Evolutionary conservation across 2,797 vertebrate genomes (phyloP), one percentile per base, ranked within the genome.

Genomic region (Falco rusticolus): DNA sequence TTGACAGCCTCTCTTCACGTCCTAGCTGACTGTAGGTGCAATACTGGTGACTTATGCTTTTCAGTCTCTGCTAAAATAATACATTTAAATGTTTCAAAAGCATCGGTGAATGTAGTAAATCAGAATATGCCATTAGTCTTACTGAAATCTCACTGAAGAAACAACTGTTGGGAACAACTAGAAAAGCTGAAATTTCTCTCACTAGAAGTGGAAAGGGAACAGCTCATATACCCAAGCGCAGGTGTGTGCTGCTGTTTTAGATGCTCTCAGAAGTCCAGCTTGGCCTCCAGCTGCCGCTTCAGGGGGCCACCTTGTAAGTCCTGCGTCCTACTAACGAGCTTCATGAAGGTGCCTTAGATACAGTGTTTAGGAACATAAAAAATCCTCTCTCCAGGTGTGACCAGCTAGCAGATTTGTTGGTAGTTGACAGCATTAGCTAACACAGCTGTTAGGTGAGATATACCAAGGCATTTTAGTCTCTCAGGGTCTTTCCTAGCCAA

Each of bases 381-480:
- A 65, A 22, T 25, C 31, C 84, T 48, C 33, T 90, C 34, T 85
- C 45, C 64, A 79, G 76, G 77, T 56, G 63, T 71, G 57, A 83
- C n/a, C 71, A 91, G 75, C 59, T 89, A 59, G 61, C 50, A 87
- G 39, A 75, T 84, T 79, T 89, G 72, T 81, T 65, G 79, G 45
- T 39, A 72, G 33, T 61, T 89, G 87, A 60, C 43, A 72, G 69
- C 20, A 72, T 89, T 80, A 85, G 53, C 71, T 80, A 80, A 59
- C 78, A 43, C 26, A 92, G 68, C 64, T 91, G 76, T 87, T 93
- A 78, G 81, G 43, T 85, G 82, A 84, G 87, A 78, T 94, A 86
- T 84, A 80, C 51, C 48, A 70, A 66, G n/a, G 60, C 45, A 29
- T 71, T 93, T 87, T 70, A 56, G 37, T 84, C 84, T 60, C 84